Evolutionary conservation across 2,797 vertebrate genomes (phyloP).

Genomic region (Schizopygopsis pylzovi): DNA sequence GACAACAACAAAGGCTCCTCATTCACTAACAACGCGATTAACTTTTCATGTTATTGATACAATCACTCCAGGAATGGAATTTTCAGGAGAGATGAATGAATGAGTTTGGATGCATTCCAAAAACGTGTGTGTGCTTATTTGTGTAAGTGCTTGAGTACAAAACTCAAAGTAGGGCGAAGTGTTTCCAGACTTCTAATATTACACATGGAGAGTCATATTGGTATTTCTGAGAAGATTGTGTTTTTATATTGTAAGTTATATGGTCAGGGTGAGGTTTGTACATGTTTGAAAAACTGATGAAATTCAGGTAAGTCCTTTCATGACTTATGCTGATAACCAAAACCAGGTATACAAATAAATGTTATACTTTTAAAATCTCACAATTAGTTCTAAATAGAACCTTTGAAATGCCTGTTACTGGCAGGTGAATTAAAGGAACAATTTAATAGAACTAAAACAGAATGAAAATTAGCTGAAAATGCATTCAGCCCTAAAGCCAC

Average conservation of each 20-base stretch:
- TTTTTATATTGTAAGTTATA: slow-evolving; percentile 21
- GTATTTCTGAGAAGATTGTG: not conserved
- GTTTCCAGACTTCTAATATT: slow-evolving; percentile 33
- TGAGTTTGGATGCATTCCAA: slow-evolving; percentile 15
- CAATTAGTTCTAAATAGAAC: not conserved
- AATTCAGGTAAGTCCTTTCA: not conserved
- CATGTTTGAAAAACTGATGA: not conserved
- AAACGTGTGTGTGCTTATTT: slow-evolving; percentile 18
- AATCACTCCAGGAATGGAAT: slow-evolving; percentile 52
- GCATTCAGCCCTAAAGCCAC: not conserved
- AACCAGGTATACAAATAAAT: not conserved
- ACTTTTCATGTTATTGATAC: slow-evolving; percentile 39
- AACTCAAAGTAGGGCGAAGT: slow-evolving; percentile 17
- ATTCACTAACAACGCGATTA: slow-evolving; percentile 33
- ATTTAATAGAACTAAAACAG: not conserved
- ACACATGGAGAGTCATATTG: slow-evolving; percentile 7
- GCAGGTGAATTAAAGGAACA: not conserved
- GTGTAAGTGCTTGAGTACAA: slow-evolving; percentile 20
- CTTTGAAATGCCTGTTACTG: not conserved
- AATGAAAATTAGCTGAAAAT: not conserved
- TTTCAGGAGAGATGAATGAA: slow-evolving; percentile 42
- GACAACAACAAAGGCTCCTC: not conserved
- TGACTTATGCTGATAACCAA: not conserved
- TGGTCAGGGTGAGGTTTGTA: not conserved
- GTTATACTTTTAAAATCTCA: not conserved